A percentile compares a stretch with the other conserved stretches of the same genome.
These are phyloP conservation scores for Thumatha senex DNA, from an alignment of 2,888 invertebrate species.

Conservation along the genomic window DNA sequence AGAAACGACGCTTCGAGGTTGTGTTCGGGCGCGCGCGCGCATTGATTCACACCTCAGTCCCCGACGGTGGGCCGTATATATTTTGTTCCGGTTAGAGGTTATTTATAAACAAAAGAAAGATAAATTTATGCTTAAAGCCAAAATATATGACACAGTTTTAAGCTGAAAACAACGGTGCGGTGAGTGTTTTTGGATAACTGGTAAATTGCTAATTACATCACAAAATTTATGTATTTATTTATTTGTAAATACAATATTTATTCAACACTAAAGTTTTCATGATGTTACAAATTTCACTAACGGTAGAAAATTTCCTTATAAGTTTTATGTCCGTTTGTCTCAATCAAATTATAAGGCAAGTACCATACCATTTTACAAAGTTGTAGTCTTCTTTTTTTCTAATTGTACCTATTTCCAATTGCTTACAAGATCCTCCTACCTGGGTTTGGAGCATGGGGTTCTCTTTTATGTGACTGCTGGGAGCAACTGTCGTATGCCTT, in stretches of 20 bases:
- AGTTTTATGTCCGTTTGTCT: no score
- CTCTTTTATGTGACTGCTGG: no score
- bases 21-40: constrained; percentile 54
- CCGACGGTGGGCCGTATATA: constrained; percentile 75
- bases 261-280: no score
- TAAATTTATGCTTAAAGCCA: constrained; percentile 68
- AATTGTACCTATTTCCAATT: no score
- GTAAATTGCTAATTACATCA: constrained; percentile 21
- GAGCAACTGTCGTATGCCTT: no score
- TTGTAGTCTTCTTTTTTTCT: no score
- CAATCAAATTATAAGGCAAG: no score
- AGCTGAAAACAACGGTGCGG: constrained; percentile 55
- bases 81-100: constrained; percentile 77
- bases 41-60: constrained; percentile 72
- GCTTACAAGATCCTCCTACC: no score
- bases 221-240: neutral
- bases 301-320: no score
- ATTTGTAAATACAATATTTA: neutral
- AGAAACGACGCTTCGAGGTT: constrained; percentile 43
- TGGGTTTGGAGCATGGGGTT: no score
- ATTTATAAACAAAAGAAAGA: constrained; percentile 79
- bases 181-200: constrained; percentile 33
- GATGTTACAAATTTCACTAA: no score
- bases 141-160: constrained; percentile 75
- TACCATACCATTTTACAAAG: no score